Percentiles rank a stretch among this genome's conserved stretches.
Conservation (phyloP, 2,888 invertebrate genomes). For the Scelioninae gen. 2 region DNA sequence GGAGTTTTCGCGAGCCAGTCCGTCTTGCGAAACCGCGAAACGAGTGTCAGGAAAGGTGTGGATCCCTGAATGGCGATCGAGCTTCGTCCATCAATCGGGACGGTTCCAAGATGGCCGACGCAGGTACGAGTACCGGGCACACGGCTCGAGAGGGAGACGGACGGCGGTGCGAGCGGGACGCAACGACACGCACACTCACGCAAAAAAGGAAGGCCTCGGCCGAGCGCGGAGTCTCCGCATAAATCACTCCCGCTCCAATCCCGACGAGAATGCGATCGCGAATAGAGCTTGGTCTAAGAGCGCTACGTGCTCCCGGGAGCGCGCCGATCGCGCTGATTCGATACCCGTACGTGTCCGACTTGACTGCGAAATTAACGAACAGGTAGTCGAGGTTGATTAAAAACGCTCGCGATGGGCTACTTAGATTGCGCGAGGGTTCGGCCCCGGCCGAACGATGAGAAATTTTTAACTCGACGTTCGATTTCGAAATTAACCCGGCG, state of each 20-base stretch:
- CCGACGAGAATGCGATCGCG: conserved; percentile 63
- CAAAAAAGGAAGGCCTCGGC: conserved; percentile 65
- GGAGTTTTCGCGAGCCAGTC: too few relatives aligned
- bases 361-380: conserved; percentile 53
- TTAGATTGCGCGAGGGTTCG: conserved; percentile 10
- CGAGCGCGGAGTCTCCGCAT: conserved; percentile 72
- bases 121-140: conserved; percentile 55
- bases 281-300: conserved; percentile 54
- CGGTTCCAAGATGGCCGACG: conserved; percentile 69
- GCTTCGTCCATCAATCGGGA: conserved; percentile 60
- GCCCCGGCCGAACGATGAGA: too few relatives aligned
- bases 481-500: too few relatives aligned
- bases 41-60: conserved; percentile 48
- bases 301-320: conserved; percentile 51
- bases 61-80: conserved; percentile 58
- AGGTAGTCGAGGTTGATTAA: conserved; percentile 49
- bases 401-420: conserved; percentile 42
- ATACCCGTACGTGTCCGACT: conserved; percentile 45
- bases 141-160: conserved; percentile 47
- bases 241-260: conserved; percentile 73
- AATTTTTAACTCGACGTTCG: too few relatives aligned
- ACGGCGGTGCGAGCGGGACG: conserved; percentile 35
- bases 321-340: conserved; percentile 47
- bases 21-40: background rate
- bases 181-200: conserved; percentile 53